Evolutionary conservation across 92 coral and sea anemone species (phyloP), one percentile per base, ranked within the genome.

Genomic region (Porites evermanni): DNA sequence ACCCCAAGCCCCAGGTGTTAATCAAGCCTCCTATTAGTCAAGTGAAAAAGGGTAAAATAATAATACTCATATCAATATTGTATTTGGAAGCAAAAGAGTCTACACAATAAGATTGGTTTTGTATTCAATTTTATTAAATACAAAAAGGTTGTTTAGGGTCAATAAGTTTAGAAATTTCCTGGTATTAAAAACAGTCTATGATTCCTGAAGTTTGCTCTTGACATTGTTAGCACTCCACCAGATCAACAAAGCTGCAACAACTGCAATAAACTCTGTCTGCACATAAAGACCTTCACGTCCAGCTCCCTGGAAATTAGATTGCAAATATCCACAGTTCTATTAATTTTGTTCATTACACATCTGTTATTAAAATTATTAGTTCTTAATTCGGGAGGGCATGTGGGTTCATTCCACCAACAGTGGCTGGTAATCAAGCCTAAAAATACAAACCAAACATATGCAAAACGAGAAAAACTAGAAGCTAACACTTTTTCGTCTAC

Each of bases 201-300:
- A 97, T 92, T 97, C 99, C 68, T 93, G 99, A 70, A 97, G 88
- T 84, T 92, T 95, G 74, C 96, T 95, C 87, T 95, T 97, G 77
- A 95, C 94, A 79, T 95, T 95, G 82, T 94, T 97, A 64, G 99
- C 99, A 72, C 96, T 89, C 99, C 99, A 97, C 99, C 99, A 97
- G 67, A 97, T 95, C 69, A 97, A 91, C 63, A 97, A 91, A 10
- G 99, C 98, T 12, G 97, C 97, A 6, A 95, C 95, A 8, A 97
- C 99, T 4, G 99, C 99, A 77, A 97, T 88, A 75, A 97, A 97
- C 86, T 97, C 99, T 2, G 99, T 97, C 86, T 97, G 98, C 14
- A 97, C 99, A 95, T 96, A 97, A 19, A 97, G 88, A 73, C 99
- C 99, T 81, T 97, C 99, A 67, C 98, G 97, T 72, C 99, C 97